Conservation (phyloP, 2,113 vertebrate genomes). For the Hyperopisus bebe region DNA sequence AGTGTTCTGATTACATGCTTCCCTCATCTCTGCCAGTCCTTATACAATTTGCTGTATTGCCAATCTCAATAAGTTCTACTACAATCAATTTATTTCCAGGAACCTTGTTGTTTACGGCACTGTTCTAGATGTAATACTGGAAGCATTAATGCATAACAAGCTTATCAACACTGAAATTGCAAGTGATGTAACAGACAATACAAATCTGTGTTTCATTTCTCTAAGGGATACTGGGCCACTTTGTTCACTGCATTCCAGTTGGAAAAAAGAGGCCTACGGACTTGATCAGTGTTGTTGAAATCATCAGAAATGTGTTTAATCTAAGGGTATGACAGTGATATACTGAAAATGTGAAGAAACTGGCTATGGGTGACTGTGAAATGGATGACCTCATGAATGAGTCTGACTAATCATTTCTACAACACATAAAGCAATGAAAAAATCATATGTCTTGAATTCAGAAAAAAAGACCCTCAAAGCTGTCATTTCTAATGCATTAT, state of each 20-base stretch:
- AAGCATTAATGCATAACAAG: background rate
- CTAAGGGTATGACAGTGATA: background rate
- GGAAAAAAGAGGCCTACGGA: background rate
- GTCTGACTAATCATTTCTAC: background rate
- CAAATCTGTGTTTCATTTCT: background rate
- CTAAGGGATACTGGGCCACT: background rate
- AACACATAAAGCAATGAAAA: conserved; percentile 5
- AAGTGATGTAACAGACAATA: background rate
- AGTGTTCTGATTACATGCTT: background rate
- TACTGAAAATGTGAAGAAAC: background rate
- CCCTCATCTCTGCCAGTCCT: background rate
- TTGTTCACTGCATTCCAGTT: background rate
- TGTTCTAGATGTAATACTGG: background rate
- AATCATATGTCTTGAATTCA: background rate
- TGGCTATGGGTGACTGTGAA: background rate
- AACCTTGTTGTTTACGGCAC: background rate
- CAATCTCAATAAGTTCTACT: background rate
- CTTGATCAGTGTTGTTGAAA: conserved; percentile 5
- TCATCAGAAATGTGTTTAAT: background rate
- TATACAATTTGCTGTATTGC: background rate
- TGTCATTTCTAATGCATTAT: background rate
- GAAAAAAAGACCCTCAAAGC: background rate
- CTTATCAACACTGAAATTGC: background rate
- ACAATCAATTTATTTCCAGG: background rate
- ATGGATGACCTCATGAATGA: background rate